Base-by-base conservation (phyloP, 2,113 vertebrate species). In the Corythornis vintsioides region DNA sequence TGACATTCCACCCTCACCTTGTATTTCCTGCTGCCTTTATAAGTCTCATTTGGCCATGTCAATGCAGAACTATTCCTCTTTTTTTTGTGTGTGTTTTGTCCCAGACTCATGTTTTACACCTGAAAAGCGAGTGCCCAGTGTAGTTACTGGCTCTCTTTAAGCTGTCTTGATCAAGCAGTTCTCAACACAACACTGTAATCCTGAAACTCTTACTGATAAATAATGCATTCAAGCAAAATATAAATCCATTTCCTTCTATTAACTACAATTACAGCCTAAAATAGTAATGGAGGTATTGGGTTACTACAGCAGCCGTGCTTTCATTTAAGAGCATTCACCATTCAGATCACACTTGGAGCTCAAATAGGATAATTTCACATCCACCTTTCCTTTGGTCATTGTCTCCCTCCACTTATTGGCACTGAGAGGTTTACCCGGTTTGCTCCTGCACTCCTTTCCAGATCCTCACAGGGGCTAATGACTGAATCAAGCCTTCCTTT, bases 181-280 rank as follows among this genome's bases (percentile, higher is more conserved):
- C 85, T 91, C 40, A 47, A 43, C 43, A 64, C 71, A 71, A 28
- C 2, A 3, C 64, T 64, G 38, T 13, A 92, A 93, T 85, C 60
- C 78, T 83, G 47, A 80, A 89, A 77, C 69, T 67, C 86, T 50
- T 53, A 63, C 64, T 91, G 91, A 94, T 93, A 91, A 92, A 89
- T 93, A 95, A 95, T 83, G 84, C 94, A 92, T 87, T 74, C 72
- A 43, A 89, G 69, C 64, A 96, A 96, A 96, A 95, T 92, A 94
- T 81, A 94, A 94, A 89, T 77, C 95, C 64, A 93, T 95, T 95
- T 94, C 92, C 91, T 74, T 80, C 91, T 92, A 92, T 80, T 92
- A 94, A 87, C 84, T 89, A 90, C 82, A 93, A 86, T 94, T 94
- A 89, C 72, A 89, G 64, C 91, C 75, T 81, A 89, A 95, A 95